These are phyloP conservation scores for Hylaeus volcanicus DNA, from an alignment of 1,140 invertebrate genomes.

Conservation along the genomic window DNA sequence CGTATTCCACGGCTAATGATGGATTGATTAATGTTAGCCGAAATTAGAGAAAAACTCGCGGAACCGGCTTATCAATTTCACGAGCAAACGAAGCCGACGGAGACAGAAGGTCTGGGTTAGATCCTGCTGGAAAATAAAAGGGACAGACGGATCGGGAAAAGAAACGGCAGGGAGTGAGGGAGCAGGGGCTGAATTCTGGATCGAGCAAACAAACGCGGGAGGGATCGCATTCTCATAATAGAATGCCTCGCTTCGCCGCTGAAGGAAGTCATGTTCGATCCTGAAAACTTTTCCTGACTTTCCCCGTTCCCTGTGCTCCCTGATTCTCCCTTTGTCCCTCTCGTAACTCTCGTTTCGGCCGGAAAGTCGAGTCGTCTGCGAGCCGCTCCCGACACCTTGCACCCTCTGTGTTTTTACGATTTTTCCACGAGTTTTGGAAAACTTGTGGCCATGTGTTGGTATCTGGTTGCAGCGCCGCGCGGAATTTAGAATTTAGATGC, in stretches of 20 bases:
- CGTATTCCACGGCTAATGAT: conserved; percentile 66
- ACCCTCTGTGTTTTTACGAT: conserved; percentile 29
- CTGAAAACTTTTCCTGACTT: conserved; percentile 54
- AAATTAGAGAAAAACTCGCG: conserved; percentile 61
- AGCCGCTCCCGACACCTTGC: conserved; percentile 13
- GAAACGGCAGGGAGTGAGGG: too few relatives aligned
- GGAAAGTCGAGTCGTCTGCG: neutral
- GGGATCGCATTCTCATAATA: conserved; percentile 57
- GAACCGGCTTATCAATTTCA: conserved; percentile 46
- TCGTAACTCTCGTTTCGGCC: neutral
- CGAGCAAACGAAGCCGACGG: neutral
- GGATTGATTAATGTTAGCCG: conserved; percentile 62
- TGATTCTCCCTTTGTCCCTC: neutral
- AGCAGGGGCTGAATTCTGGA: neutral
- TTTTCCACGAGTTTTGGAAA: conserved; percentile 20
- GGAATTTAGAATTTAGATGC: conserved; percentile 28
- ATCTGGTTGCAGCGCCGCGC: neutral
- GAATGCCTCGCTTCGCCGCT: conserved; percentile 44
- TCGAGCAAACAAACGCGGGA: conserved; percentile 56
- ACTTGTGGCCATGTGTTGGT: conserved; percentile 2
- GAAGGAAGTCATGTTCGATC: conserved; percentile 60
- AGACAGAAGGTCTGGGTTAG: neutral
- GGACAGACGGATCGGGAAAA: conserved; percentile 48
- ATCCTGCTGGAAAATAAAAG: neutral
- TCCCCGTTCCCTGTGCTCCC: conserved; percentile 1